Evolutionary conservation across 2,888 invertebrate genomes (phyloP), one percentile per base, ranked within the genome.

Genomic region (Boloria euphrosyne): DNA sequence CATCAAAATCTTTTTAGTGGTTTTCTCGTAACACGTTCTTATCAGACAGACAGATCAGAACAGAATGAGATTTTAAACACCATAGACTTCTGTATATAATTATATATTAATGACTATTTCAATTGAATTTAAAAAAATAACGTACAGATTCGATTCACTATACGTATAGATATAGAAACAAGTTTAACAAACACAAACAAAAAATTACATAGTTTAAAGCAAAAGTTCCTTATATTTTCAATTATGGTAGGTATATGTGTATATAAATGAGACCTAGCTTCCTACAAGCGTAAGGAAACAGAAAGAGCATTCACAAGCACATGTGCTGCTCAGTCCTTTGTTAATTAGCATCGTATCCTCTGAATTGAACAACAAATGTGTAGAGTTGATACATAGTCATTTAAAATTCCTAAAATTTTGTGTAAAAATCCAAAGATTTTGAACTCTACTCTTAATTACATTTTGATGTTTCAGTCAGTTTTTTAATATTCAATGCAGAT

Each of bases 271-370:
- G 65, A 59, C 55, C 57, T 51, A 62, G 59, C 66, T 66, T 54
- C 59, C 54, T 63, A 63, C 47, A 54, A 53, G 50, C 61, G 57
- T 22, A 67, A 74, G 73, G 74, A 73, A 74, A 73, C 73, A 73
- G 71, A 68, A 65, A 50, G 60, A 59, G 55, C 71, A 67, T 73
- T 74, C 61, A 74, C 62, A 71, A 51, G 66, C 73, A 75, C 86
- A 85, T 86, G 80, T 83, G 86, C 47, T 76, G 75, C 75, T 80
- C 80, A 83, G 78, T 78, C 83, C 83, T 90, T 90, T 86, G 89
- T 87, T 90, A 91, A 91, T 91, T 90, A 91, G 88, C 88, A 84
- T 84, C 82, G 76, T 86, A 87, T 89, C 88, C 89, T 86, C 73
- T 76, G 73, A 71, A 65, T 53, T 38, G 82, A 68, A 84, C 77